phyloP scores from a whole-genome alignment of 2,888 invertebrate species.

The Nephrotoma guestfalica region DNA sequence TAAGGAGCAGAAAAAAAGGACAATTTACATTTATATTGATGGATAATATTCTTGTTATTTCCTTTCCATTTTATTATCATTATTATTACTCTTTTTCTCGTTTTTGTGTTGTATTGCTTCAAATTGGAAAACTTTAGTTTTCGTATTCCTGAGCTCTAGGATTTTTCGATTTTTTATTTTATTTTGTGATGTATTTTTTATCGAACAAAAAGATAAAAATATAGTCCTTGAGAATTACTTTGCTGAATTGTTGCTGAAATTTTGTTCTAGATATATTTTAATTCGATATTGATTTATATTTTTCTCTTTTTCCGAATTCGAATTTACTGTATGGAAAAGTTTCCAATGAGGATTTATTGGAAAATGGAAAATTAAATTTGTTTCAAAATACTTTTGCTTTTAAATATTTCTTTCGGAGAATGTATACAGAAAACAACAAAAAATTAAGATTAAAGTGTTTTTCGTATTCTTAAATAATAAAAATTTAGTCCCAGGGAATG shows the following conservation, averaged over 20 bases:
- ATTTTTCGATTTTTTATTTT: background rate
- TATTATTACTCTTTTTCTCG: background rate
- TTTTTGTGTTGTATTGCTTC: background rate
- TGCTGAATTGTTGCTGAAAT: background rate
- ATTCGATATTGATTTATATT: background rate
- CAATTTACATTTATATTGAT: background rate
- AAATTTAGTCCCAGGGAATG: background rate
- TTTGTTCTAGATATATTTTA: background rate
- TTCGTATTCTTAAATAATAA: background rate
- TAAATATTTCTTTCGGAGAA: background rate
- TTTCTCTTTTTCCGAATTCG: background rate
- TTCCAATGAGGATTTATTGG: background rate
- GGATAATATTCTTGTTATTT: background rate
- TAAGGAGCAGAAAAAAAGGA: background rate
- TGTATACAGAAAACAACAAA: background rate
- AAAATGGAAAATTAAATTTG: background rate
- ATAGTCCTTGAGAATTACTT: background rate
- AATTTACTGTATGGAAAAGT: background rate
- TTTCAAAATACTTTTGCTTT: background rate
- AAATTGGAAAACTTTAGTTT: background rate
- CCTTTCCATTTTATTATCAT: background rate
- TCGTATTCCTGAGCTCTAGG: background rate
- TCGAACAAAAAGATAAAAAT: background rate
- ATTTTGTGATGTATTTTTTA: background rate
- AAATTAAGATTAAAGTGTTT: background rate